Evolutionary conservation across 2,797 vertebrate species (phyloP).

Genomic region (Enteromius unitaeniatus): DNA sequence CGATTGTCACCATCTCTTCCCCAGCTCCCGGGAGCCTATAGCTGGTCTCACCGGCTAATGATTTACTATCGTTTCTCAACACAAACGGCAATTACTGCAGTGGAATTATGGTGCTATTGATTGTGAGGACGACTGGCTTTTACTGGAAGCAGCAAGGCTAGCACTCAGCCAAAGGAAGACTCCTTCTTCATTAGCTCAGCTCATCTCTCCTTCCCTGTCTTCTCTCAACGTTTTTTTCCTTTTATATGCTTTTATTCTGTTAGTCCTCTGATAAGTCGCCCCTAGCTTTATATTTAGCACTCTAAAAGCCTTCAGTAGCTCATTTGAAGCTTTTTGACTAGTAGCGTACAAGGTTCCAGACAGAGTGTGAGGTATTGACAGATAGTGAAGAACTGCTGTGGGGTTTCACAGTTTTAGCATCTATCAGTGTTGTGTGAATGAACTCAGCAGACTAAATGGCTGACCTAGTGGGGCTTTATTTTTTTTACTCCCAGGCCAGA

Average conservation of each 20-base stretch:
- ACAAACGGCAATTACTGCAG: constrained; percentile 82
- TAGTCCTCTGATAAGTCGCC: constrained; percentile 30
- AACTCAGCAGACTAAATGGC: constrained; percentile 35
- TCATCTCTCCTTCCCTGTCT: constrained; percentile 3
- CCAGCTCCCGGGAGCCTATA: constrained; percentile 33
- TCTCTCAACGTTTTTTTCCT: constrained; percentile 16
- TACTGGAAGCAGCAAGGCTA: constrained; percentile 80
- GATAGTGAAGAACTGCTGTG: constrained; percentile 33
- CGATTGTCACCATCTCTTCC: constrained; percentile 37
- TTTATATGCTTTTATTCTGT: constrained; percentile 30
- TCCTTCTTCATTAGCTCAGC: constrained; percentile 75
- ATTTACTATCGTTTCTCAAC: constrained; percentile 81
- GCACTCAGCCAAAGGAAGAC: constrained; percentile 75
- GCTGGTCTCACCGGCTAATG: constrained; percentile 58
- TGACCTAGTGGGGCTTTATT: constrained; percentile 9
- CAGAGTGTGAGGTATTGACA: constrained; percentile 48
- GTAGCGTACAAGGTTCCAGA: background rate
- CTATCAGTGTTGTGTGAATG: constrained; percentile 33
- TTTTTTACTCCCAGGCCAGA: background rate
- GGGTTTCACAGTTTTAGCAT: constrained; percentile 23
- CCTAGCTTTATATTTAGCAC: constrained; percentile 45
- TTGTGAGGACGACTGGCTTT: constrained; percentile 82
- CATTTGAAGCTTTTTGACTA: constrained; percentile 45
- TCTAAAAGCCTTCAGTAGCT: constrained; percentile 49
- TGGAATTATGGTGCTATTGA: constrained; percentile 88